Percentiles rank a stretch among this genome's conserved stretches.
Conservation (phyloP, 2,888 invertebrate genomes). For the Linnaemya tessellans region DNA sequence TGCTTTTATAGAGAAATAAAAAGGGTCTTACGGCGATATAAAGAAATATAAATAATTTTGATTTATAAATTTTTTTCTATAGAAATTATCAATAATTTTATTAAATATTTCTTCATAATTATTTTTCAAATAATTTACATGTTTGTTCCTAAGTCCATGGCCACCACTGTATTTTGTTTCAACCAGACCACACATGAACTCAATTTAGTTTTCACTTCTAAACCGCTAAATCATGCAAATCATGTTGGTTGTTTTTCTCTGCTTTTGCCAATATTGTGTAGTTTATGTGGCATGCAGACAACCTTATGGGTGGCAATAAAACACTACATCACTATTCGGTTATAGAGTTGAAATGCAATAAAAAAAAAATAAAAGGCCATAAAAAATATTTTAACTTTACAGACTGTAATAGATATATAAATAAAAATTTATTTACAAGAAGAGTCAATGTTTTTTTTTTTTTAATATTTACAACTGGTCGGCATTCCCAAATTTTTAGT, state of each 20-base stretch:
- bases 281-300: conserved; percentile 45
- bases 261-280: conserved; percentile 11
- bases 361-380: conserved; percentile 18
- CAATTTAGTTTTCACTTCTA: conserved; percentile 62
- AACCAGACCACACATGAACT: conserved; percentile 64
- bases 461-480: conserved; percentile 31
- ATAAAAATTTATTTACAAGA: conserved; percentile 29
- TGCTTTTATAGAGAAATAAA: too few species aligned
- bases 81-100: too few species aligned
- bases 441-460: conserved; percentile 1
- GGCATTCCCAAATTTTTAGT: conserved; percentile 33
- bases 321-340: conserved; percentile 60
- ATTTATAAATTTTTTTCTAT: too few species aligned
- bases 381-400: conserved; percentile 29
- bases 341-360: conserved; percentile 54
- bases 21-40: too few species aligned
- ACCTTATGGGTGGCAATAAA: conserved; percentile 67
- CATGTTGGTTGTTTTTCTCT: conserved; percentile 50
- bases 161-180: conserved; percentile 11
- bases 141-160: background rate
- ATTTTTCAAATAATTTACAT: too few species aligned
- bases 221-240: conserved; percentile 71
- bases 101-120: too few species aligned
- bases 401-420: conserved; percentile 50
- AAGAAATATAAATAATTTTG: too few species aligned